Percentiles rank a stretch among this genome's conserved stretches.
Evolutionary conservation across 2,888 invertebrate genomes (phyloP).

Genomic region (Sphaerophoria taeniata): DNA sequence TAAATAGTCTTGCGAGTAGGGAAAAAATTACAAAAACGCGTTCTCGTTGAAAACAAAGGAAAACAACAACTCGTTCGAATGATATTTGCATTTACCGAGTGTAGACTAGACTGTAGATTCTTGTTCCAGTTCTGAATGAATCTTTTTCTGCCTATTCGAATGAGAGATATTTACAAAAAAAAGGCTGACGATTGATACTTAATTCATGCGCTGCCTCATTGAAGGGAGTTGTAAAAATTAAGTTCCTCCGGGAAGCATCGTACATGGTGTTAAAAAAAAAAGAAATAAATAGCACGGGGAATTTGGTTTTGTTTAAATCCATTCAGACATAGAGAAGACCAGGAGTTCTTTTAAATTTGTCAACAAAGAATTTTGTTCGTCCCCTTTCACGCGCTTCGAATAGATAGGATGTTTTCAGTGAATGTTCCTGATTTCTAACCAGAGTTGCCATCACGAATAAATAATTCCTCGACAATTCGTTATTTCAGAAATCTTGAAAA

Average conservation of each 20-base stretch:
- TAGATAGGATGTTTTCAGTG: conserved; percentile 52
- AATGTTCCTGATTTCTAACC: background rate
- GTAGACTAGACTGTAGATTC: conserved; percentile 56
- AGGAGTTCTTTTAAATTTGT: conserved; percentile 75
- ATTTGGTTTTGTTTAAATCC: conserved; percentile 71
- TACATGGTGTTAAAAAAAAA: background rate
- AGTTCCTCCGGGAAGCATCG: conserved; percentile 21
- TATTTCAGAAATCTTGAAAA: too few species aligned
- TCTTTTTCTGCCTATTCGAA: conserved; percentile 57
- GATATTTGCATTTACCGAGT: conserved; percentile 57
- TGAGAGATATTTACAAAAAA: conserved; percentile 44
- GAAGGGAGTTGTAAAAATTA: conserved; percentile 45
- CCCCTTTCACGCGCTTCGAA: conserved; percentile 56
- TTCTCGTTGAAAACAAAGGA: conserved; percentile 54
- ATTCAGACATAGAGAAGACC: conserved; percentile 74
- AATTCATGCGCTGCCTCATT: conserved; percentile 53
- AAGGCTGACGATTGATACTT: conserved; percentile 65
- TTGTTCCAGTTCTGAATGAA: conserved; percentile 59
- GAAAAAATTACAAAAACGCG: conserved; percentile 45
- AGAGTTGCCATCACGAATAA: too few species aligned
- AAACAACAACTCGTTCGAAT: conserved; percentile 24
- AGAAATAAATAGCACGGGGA: conserved; percentile 29
- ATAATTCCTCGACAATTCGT: too few species aligned
- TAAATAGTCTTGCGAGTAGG: conserved; percentile 51
- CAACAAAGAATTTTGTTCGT: conserved; percentile 74